Evolutionary conservation across 2,888 invertebrate genomes (phyloP).

Genomic region (Syrista parreyssii): DNA sequence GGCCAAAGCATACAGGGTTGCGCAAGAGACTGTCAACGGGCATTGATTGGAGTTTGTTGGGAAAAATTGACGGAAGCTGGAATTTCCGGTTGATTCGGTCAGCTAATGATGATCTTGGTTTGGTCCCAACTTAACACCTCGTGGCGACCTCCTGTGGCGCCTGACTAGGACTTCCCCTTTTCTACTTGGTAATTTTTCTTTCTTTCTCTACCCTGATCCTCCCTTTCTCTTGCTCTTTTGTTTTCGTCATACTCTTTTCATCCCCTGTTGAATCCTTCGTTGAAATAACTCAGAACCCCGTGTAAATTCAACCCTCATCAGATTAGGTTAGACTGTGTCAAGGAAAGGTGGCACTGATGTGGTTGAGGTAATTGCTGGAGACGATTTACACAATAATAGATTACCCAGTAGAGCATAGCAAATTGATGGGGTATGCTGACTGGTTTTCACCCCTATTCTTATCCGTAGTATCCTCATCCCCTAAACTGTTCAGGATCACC

Average conservation of each 20-base stretch:
- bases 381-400: constrained; percentile 65
- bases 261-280: no score
- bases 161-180: constrained; percentile 3
- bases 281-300: no score
- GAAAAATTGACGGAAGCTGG: constrained; percentile 61
- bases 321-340: no score
- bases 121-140: no score
- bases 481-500: no score
- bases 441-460: constrained; percentile 29
- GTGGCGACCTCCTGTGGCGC: no score
- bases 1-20: no score
- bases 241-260: constrained; percentile 43
- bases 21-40: no score
- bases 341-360: no score
- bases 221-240: neutral
- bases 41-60: no score
- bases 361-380: neutral
- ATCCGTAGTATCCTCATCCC: no score
- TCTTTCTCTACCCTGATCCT: constrained; percentile 4
- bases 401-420: constrained; percentile 27
- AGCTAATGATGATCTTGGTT: constrained; percentile 59
- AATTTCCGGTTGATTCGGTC: constrained; percentile 67
- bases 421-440: constrained; percentile 53
- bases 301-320: no score
- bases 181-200: constrained; percentile 12